Evolutionary conservation across 2,113 vertebrate species (phyloP).

Genomic region (Ammodramus savannarum): DNA sequence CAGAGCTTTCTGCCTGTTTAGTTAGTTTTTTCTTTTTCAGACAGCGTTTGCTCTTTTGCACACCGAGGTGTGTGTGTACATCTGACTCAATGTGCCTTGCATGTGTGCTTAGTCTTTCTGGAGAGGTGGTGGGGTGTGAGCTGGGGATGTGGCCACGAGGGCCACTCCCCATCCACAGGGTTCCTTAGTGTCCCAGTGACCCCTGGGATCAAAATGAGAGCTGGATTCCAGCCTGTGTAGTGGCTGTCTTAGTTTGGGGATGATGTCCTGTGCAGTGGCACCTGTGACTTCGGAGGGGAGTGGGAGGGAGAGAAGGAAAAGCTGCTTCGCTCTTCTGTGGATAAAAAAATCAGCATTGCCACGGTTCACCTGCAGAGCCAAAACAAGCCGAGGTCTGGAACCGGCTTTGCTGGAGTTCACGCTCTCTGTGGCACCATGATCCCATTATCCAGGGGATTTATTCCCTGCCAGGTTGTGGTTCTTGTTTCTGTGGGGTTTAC

Average conservation of each 20-base stretch:
- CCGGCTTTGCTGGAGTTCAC: not conserved
- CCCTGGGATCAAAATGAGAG: not conserved
- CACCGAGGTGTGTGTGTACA: not conserved
- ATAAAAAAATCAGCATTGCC: not conserved
- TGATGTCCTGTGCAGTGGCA: conserved; percentile 19
- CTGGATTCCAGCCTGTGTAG: not conserved
- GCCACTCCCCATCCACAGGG: conserved; percentile 19
- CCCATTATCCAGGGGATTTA: not conserved
- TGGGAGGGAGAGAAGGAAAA: not conserved
- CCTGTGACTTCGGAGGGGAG: not conserved
- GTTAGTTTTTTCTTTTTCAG: conserved; percentile 27
- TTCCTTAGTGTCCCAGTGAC: not conserved
- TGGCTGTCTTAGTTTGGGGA: conserved; percentile 46
- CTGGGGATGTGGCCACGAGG: not conserved
- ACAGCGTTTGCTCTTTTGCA: conserved; percentile 65
- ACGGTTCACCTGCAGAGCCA: conserved; percentile 33
- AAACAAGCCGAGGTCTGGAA: conserved; percentile 24
- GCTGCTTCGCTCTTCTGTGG: conserved; percentile 32
- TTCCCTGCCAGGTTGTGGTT: conserved; percentile 35
- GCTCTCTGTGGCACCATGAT: not conserved
- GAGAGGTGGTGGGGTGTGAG: not conserved
- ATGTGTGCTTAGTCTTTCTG: conserved; percentile 44
- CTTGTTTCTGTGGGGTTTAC: conserved; percentile 8
- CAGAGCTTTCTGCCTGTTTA: conserved; percentile 58
- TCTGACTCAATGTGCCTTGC: conserved; percentile 72